Evolutionary conservation across 2,888 invertebrate species (phyloP), one percentile per base, ranked within the genome.

Genomic region (Caradrina kadenii): DNA sequence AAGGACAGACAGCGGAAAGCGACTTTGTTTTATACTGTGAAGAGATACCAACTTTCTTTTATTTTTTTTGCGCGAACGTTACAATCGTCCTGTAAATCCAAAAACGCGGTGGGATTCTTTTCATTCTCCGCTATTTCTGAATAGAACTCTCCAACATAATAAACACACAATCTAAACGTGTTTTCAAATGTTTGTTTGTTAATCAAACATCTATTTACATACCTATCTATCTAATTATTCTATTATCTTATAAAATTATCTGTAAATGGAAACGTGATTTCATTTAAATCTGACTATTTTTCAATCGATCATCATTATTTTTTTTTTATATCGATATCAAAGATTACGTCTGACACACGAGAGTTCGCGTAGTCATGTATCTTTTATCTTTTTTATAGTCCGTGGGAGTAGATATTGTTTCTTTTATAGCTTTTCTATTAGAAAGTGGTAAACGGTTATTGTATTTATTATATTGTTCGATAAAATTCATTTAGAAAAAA

Each of bases 251-350:
- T 8, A 50, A 26, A 54, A 54, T 63, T 48, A 77, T 77, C 77
- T 31, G 10, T 31, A 35, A 35, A 48, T 54, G 56, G 2, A 61
- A 48, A 65, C 61, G 68, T 55, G 78, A 78, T 75, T 75, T 75
- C 19, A 26, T 59, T 63, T 50, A 17, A 65, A 39, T 26, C 2
- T 39, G 48, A 59, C 58, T 72, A 60, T n/a, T 19, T 48, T 39
- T 26, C 53, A 39, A 78, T 74, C 78, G 59, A 78, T 78, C 74
- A 77, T 71, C 59, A 59, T 74, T 77, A 74, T 59, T 71, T n/a
- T 26, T n/a, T 69, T n/a, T 26, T 21, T 59, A 35, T 15, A 22
- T 35, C 42, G 42, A 55, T 67, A 55, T 45, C 17, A 35, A 48
- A 19, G 75, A 71, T 59, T 31, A 59, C 21, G 11, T 26, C n/a